A percentile compares a stretch with the other conserved stretches of the same genome.
Conservation (phyloP, 2,797 vertebrate species). For the Hippocampus kuda region DNA sequence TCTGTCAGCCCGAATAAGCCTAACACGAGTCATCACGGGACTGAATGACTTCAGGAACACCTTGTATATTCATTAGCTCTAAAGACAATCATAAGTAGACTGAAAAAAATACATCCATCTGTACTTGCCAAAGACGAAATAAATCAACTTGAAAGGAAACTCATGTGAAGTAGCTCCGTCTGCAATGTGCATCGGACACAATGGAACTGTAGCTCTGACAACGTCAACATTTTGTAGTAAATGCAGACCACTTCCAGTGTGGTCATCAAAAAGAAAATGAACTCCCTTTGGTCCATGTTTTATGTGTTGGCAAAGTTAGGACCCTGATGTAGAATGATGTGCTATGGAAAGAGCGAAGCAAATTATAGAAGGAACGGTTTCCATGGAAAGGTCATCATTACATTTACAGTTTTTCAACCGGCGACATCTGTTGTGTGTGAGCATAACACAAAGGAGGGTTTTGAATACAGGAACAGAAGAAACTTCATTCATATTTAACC, state of each 20-base stretch:
- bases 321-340: conserved; percentile 10
- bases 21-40: conserved; percentile 17
- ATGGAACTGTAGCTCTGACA: conserved; percentile 12
- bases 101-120: conserved; percentile 10
- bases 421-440: conserved; percentile 39
- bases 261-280: conserved; percentile 14
- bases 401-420: conserved; percentile 39
- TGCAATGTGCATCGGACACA: conserved; percentile 1
- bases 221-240: conserved; percentile 11
- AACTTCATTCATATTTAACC: conserved; percentile 39
- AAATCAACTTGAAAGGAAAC: conserved; percentile 9
- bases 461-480: conserved; percentile 30
- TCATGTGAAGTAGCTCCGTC: neutral
- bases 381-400: conserved; percentile 56
- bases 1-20: conserved; percentile 13
- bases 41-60: conserved; percentile 36
- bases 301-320: conserved; percentile 14
- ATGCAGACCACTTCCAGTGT: conserved; percentile 10
- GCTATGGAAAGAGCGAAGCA: conserved; percentile 26
- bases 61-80: conserved; percentile 30
- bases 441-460: conserved; percentile 6
- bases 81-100: conserved; percentile 15
- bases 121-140: conserved; percentile 4
- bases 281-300: conserved; percentile 12
- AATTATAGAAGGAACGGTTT: conserved; percentile 35